A percentile compares a stretch with the other conserved stretches of the same genome.
Conservation (phyloP, 1,140 invertebrate species). For the Venturia canescens region DNA sequence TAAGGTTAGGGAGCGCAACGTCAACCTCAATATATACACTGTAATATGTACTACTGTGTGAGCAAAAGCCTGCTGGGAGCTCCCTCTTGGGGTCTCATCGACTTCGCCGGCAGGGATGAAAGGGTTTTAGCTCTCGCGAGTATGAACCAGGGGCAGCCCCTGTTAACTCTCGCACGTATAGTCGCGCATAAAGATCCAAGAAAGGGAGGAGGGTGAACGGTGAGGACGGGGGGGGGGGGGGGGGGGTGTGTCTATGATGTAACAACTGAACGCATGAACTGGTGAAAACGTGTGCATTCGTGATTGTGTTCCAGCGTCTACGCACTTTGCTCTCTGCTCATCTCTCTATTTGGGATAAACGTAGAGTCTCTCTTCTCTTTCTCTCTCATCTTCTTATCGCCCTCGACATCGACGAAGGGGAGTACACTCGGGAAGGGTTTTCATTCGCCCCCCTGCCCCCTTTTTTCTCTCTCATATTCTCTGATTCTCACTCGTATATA, state of each 20-base stretch:
- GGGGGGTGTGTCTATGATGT: not conserved
- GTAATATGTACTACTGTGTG: not conserved
- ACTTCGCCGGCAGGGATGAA: constrained; percentile 25
- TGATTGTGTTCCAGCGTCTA: constrained; percentile 60
- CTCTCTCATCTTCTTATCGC: constrained; percentile 47
- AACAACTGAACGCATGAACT: constrained; percentile 32
- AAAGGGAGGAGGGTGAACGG: constrained; percentile 18
- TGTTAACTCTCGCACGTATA: constrained; percentile 7
- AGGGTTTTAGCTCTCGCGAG: constrained; percentile 10
- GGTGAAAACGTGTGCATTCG: constrained; percentile 46
- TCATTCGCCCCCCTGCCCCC: not conserved
- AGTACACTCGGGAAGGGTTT: constrained; percentile 18
- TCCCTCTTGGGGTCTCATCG: constrained; percentile 44
- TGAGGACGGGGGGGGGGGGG: not conserved
- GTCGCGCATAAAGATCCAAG: not conserved
- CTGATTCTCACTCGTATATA: constrained; percentile 3
- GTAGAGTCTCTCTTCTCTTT: constrained; percentile 36
- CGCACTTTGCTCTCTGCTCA: constrained; percentile 35
- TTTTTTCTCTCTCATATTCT: constrained; percentile 18
- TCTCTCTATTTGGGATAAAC: constrained; percentile 62
- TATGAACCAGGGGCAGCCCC: constrained; percentile 38
- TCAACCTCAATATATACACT: constrained; percentile 12
- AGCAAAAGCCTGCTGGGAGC: constrained; percentile 15
- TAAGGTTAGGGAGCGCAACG: constrained; percentile 23
- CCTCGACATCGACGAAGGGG: constrained; percentile 46